Evolutionary conservation across 1,140 invertebrate genomes (phyloP).

Genomic region (Cydia fagiglandana): DNA sequence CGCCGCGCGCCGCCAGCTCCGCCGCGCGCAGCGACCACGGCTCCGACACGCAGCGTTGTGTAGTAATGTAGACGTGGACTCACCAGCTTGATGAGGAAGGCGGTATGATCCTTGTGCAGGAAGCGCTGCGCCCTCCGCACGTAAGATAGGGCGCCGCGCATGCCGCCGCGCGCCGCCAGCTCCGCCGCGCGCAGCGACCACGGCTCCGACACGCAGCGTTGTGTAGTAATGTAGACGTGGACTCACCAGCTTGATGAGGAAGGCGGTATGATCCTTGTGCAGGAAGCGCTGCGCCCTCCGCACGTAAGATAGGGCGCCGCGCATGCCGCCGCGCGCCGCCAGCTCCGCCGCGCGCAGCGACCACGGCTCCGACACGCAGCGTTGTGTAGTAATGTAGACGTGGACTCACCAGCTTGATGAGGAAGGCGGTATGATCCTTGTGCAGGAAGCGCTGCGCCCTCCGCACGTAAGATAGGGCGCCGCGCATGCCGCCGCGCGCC

Average conservation of each 20-base stretch:
- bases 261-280: constrained; percentile 75
- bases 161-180: constrained; percentile 86
- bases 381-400: too few species aligned
- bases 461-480: constrained; percentile 83
- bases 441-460: constrained; percentile 85
- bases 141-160: constrained; percentile 84
- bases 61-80: not conserved
- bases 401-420: constrained; percentile 53
- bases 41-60: constrained; percentile 85
- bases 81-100: constrained; percentile 62
- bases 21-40: constrained; percentile 90
- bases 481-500: constrained; percentile 85
- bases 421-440: constrained; percentile 61
- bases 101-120: constrained; percentile 80
- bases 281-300: constrained; percentile 84
- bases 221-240: too few species aligned
- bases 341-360: constrained; percentile 91
- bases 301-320: constrained; percentile 83
- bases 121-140: constrained; percentile 83
- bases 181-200: constrained; percentile 91
- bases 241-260: constrained; percentile 58
- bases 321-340: constrained; percentile 87
- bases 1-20: constrained; percentile 87
- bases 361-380: constrained; percentile 90
- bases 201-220: constrained; percentile 88